Conservation (phyloP, 2,113 vertebrate genomes). For the Corythaixoides concolor region DNA sequence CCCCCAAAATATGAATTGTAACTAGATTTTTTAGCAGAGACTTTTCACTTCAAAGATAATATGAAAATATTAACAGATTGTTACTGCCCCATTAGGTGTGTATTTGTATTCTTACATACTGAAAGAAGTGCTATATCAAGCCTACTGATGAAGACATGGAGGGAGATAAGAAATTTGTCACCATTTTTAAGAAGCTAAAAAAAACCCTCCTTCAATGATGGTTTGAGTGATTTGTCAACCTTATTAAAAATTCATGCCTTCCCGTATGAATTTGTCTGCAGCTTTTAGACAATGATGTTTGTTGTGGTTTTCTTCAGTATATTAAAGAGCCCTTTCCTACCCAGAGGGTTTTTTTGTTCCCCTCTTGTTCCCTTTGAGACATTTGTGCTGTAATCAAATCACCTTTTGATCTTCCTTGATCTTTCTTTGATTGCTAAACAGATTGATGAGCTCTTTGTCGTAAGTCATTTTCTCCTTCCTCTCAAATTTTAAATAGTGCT, state of each 20-base stretch:
- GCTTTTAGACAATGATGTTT: not conserved
- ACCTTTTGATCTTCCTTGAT: slow-evolving; percentile 15
- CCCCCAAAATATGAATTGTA: not conserved
- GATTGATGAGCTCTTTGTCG: not conserved
- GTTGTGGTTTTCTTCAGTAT: not conserved
- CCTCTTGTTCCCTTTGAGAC: not conserved
- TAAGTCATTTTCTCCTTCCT: not conserved
- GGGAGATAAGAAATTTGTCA: slow-evolving; percentile 4
- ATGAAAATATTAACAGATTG: not conserved
- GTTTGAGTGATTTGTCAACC: not conserved
- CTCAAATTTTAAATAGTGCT: not conserved
- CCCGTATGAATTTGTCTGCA: not conserved
- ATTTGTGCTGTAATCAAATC: not conserved
- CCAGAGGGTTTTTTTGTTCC: not conserved
- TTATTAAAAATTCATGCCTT: slow-evolving; percentile 38
- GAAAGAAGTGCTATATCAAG: not conserved
- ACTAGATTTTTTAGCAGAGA: not conserved
- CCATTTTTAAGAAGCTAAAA: not conserved
- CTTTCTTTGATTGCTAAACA: not conserved
- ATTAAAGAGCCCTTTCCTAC: not conserved
- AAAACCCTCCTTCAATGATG: not conserved
- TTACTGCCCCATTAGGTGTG: not conserved
- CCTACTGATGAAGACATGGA: not conserved
- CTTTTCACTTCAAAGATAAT: not conserved
- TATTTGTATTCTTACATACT: not conserved